Evolutionary conservation across 2,888 invertebrate species (phyloP), one percentile per base, ranked within the genome.

Genomic region (Drosophila villosipedis): DNA sequence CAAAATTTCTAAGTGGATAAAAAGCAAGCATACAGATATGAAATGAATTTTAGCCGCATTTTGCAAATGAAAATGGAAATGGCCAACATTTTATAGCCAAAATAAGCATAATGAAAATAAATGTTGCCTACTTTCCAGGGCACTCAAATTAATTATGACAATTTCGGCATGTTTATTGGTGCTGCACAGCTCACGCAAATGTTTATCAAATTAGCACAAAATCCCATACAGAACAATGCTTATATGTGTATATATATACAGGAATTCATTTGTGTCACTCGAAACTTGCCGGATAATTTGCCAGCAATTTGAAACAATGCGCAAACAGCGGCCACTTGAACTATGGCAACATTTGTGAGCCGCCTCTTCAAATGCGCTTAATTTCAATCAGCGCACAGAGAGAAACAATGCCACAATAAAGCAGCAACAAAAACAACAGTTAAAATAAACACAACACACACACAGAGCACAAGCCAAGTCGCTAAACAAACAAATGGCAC

Each of bases 341-440:
- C 73, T 73, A 57, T 63, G 65, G 60, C 50, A 53, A 68, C 47
- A 68, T 41, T 66, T 66, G 53, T 41, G 35, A 30, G 33, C 25
- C 33, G 57, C 53, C 95, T 94, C 96, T 95, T 91, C 96, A 78
- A 82, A 84, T 63, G 47, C 68, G 64, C 74, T 81, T 71, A 82
- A 81, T 86, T 82, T 83, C 82, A 84, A 82, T 82, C 80, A 78
- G 67, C 43, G 64, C 37, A 25, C 64, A 53, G 41, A 41, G 41
- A n/a, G 43, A 55, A 72, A 72, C 68, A 82, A 77, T 68, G 65
- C 43, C 37, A 12, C 9, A 30, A 59, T 25, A 61, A 66, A 57
- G 43, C 55, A 41, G 19, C 12, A 60, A 73, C 60, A n/a, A n/a
- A 41, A 28, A 68, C 68, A 67, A 68, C 71, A 50, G 74, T 55